phyloP scores from a whole-genome alignment of 2,888 invertebrate genomes.

The Andrena bucephala region DNA sequence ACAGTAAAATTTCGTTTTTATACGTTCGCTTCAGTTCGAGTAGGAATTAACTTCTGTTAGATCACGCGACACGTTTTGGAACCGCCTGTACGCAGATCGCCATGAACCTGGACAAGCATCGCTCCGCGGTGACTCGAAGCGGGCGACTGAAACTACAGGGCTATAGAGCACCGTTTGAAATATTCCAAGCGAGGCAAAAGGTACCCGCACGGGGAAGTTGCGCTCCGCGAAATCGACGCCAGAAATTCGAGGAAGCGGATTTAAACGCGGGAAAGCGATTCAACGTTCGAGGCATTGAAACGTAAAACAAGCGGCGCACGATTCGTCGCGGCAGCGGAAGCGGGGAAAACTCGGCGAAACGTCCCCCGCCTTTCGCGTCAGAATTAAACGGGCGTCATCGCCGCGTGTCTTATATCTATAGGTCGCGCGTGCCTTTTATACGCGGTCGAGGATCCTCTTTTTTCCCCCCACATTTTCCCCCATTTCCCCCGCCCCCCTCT shows the following conservation, averaged over 20 bases:
- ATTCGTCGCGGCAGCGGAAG: constrained; percentile 7
- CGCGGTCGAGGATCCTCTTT: constrained; percentile 45
- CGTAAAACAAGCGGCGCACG: constrained; percentile 36
- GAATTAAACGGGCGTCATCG: constrained; percentile 57
- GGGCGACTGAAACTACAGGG: not conserved
- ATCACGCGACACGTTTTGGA: too few species aligned
- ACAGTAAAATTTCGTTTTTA: too few species aligned
- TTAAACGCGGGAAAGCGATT: constrained; percentile 39
- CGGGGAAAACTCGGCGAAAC: constrained; percentile 33
- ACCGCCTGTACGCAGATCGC: not conserved
- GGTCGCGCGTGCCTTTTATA: constrained; percentile 68
- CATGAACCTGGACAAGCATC: not conserved
- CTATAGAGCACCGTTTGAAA: not conserved
- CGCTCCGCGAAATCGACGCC: not conserved
- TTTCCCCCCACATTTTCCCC: not conserved
- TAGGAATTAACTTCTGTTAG: too few species aligned
- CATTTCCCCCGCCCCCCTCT: not conserved
- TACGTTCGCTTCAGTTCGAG: too few species aligned
- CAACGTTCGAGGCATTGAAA: constrained; percentile 47
- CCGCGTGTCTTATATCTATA: constrained; percentile 65
- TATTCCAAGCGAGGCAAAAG: not conserved
- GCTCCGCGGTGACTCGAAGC: not conserved
- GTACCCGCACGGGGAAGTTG: not conserved
- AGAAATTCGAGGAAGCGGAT: constrained; percentile 41
- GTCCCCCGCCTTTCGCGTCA: constrained; percentile 33